phyloP scores from a whole-genome alignment of 2,888 invertebrate species.

The Hoplodrina blanda region DNA sequence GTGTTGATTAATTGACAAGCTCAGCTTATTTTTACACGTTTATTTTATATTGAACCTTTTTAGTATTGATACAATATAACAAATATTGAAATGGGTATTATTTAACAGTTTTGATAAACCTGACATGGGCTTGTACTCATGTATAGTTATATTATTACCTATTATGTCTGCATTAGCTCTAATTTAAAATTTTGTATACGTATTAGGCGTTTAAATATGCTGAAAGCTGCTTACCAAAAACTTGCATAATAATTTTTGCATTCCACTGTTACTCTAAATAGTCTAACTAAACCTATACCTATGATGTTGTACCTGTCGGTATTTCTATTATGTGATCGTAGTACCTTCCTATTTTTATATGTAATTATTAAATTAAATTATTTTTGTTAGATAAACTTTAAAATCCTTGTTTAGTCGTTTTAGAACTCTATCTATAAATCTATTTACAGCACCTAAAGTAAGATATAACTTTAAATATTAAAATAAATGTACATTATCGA shows the following conservation, averaged over 20 bases:
- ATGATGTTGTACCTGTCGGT: constrained; percentile 64
- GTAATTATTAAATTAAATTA: constrained; percentile 61
- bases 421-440: constrained; percentile 33
- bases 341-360: constrained; percentile 62
- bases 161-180: constrained; percentile 18
- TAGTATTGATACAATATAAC: constrained; percentile 58
- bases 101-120: constrained; percentile 49
- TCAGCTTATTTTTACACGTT: constrained; percentile 64
- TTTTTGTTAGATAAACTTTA: constrained; percentile 54
- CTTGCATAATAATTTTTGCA: constrained; percentile 43
- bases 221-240: constrained; percentile 38
- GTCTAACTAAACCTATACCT: constrained; percentile 18
- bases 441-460: constrained; percentile 52
- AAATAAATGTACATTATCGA: constrained; percentile 38
- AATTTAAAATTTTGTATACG: constrained; percentile 10
- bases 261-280: constrained; percentile 49
- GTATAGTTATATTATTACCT: constrained; percentile 25
- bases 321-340: constrained; percentile 65
- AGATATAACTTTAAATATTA: constrained; percentile 22
- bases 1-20: constrained; percentile 67
- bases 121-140: constrained; percentile 45
- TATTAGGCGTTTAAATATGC: constrained; percentile 13
- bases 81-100: constrained; percentile 60
- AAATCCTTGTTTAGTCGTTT: constrained; percentile 50
- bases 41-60: constrained; percentile 63